These are phyloP conservation scores for Allobates femoralis DNA, from an alignment of 2,797 vertebrate genomes.

Conservation along the genomic window DNA sequence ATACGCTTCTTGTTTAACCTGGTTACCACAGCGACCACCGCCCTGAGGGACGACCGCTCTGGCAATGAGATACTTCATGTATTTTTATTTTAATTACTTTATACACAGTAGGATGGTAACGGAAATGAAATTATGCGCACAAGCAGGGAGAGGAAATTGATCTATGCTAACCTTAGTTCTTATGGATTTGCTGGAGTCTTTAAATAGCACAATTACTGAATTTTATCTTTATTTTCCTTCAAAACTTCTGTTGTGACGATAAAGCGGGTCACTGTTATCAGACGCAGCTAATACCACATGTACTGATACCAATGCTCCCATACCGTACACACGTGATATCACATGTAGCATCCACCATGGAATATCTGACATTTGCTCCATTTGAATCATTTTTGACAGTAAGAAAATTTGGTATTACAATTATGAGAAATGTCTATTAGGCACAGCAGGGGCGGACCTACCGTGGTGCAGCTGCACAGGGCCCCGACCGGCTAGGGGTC, in stretches of 20 bases:
- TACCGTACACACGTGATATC: too few relatives aligned
- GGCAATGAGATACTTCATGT: constrained; percentile 42
- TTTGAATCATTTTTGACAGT: too few relatives aligned
- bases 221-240: constrained; percentile 33
- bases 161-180: constrained; percentile 36
- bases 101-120: constrained; percentile 56
- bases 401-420: too few relatives aligned
- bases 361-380: too few relatives aligned
- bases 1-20: constrained; percentile 26
- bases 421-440: background rate
- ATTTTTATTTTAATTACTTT: constrained; percentile 58
- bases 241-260: constrained; percentile 9
- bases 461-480: too few relatives aligned
- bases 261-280: background rate
- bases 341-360: too few relatives aligned
- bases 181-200: constrained; percentile 23
- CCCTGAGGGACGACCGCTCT: constrained; percentile 31
- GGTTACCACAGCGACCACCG: constrained; percentile 41
- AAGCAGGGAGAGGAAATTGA: constrained; percentile 54
- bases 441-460: background rate
- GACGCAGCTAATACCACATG: background rate
- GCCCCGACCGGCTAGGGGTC: too few relatives aligned
- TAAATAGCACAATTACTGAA: constrained; percentile 29
- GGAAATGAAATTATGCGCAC: constrained; percentile 55
- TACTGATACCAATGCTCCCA: background rate